These are phyloP conservation scores for Lasiurus cinereus DNA, from an alignment of 2,113 vertebrate species.

Conservation along the genomic window DNA sequence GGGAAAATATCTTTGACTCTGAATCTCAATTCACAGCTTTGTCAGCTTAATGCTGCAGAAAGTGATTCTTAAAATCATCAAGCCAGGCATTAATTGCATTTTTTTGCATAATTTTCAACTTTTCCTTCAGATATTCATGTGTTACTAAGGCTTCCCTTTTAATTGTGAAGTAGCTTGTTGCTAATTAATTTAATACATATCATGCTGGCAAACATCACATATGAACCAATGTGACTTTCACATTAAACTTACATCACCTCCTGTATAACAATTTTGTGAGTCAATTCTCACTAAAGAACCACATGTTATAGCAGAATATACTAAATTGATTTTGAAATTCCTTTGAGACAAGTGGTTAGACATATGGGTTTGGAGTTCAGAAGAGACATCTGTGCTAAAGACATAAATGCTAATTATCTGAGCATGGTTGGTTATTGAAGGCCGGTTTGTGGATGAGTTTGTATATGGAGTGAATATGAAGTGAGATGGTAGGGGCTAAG, in stretches of 20 bases:
- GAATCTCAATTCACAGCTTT: not conserved
- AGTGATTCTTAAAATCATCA: not conserved
- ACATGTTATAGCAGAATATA: slow-evolving; percentile 31
- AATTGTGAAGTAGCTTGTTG: slow-evolving; percentile 1
- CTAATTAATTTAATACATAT: not conserved
- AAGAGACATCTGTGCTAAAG: slow-evolving; percentile 27
- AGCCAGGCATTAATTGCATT: not conserved
- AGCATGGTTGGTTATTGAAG: not conserved
- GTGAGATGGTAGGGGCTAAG: not conserved
- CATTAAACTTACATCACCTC: slow-evolving; percentile 47
- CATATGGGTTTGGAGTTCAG: slow-evolving; percentile 42
- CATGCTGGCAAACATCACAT: not conserved
- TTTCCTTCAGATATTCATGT: not conserved
- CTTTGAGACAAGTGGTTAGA: slow-evolving; percentile 53
- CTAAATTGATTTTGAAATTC: slow-evolving; percentile 58
- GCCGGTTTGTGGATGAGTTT: not conserved
- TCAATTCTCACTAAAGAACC: slow-evolving; percentile 55
- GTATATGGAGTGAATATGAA: not conserved
- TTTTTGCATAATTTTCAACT: not conserved
- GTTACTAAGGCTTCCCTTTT: slow-evolving; percentile 22
- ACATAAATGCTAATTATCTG: slow-evolving; percentile 51
- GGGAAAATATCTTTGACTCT: not conserved
- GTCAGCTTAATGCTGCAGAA: not conserved
- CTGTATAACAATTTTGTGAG: slow-evolving; percentile 31
- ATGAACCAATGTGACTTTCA: slow-evolving; percentile 36